phyloP scores from a whole-genome alignment of 2,113 vertebrate species.

The Ammodytes dubius region DNA sequence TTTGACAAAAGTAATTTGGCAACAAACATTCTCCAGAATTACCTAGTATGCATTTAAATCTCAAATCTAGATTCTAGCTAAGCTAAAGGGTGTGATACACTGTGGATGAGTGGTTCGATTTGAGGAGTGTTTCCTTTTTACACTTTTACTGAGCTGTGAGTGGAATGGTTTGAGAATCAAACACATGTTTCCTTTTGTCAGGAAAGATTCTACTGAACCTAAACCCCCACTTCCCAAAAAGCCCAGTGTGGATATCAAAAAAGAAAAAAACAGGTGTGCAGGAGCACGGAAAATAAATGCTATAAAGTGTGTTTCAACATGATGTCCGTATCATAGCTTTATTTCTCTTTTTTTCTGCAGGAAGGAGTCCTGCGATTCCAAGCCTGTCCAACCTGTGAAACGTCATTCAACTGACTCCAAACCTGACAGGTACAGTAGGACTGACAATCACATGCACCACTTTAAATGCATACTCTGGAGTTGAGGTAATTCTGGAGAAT shows the following conservation, averaged over 20 bases:
- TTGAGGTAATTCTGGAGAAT: too few relatives aligned
- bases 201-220: conserved; percentile 79
- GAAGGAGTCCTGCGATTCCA: too few relatives aligned
- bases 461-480: too few relatives aligned
- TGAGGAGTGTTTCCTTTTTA: background rate
- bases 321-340: background rate
- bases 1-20: too few relatives aligned
- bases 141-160: background rate
- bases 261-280: conserved; percentile 83
- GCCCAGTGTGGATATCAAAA: conserved; percentile 73
- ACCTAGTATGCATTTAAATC: too few relatives aligned
- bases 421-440: too few relatives aligned
- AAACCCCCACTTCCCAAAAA: conserved; percentile 73
- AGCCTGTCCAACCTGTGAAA: too few relatives aligned
- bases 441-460: too few relatives aligned
- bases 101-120: background rate
- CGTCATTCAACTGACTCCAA: too few relatives aligned
- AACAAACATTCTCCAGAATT: too few relatives aligned
- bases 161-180: conserved; percentile 27
- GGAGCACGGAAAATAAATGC: conserved; percentile 10
- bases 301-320: background rate
- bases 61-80: background rate
- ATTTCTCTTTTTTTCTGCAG: background rate
- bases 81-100: conserved; percentile 7
- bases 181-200: conserved; percentile 67